Evolutionary conservation across 2,888 invertebrate species (phyloP).

Genomic region (Eilema caniola): DNA sequence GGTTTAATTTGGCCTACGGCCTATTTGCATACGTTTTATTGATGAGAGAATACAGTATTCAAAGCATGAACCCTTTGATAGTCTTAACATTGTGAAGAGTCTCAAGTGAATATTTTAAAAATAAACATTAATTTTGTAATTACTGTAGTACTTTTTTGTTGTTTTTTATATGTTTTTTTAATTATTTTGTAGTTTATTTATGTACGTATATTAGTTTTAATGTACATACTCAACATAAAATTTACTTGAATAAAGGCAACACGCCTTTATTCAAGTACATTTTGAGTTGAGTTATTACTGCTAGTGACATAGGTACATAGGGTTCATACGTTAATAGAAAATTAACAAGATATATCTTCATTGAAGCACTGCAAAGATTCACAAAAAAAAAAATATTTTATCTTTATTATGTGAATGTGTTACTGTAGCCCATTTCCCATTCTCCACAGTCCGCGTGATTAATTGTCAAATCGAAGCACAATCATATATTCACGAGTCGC

Average conservation of each 20-base stretch:
- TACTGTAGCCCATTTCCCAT: slow-evolving; percentile 17
- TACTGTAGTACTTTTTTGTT: background rate
- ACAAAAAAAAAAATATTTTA: slow-evolving; percentile 14
- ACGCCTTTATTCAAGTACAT: too few species aligned
- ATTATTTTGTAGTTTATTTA: too few species aligned
- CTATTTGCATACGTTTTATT: background rate
- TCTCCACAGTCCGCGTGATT: slow-evolving; percentile 29
- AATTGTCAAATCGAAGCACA: slow-evolving; percentile 36
- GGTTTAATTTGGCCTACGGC: background rate
- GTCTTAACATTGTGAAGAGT: background rate
- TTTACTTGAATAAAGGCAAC: too few species aligned
- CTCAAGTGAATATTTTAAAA: background rate
- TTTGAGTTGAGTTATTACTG: too few species aligned
- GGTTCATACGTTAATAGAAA: background rate
- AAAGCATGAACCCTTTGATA: background rate
- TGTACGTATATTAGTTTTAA: too few species aligned
- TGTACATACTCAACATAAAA: too few species aligned
- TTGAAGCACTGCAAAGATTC: background rate
- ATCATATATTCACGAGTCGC: slow-evolving; percentile 24
- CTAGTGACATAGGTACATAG: too few species aligned
- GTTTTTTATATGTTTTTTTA: too few species aligned
- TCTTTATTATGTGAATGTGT: slow-evolving; percentile 18
- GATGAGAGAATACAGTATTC: background rate
- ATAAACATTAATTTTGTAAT: background rate
- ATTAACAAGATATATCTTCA: background rate